These are phyloP conservation scores for Vanessa cardui DNA, from an alignment of 2,888 invertebrate species.

Conservation along the genomic window DNA sequence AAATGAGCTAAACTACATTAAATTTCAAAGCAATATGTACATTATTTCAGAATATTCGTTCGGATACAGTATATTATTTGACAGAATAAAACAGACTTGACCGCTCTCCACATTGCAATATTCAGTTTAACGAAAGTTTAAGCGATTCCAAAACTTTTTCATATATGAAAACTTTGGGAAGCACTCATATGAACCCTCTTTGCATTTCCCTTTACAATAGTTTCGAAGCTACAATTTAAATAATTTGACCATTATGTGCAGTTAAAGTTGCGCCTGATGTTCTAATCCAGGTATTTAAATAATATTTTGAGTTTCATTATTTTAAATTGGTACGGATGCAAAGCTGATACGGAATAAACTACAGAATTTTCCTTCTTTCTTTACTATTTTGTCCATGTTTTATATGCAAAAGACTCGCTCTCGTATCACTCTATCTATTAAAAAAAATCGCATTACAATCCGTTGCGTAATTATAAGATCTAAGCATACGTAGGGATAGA, in stretches of 20 bases:
- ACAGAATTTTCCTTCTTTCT: too few species aligned
- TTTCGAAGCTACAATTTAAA: conserved; percentile 22
- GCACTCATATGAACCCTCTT: conserved; percentile 27
- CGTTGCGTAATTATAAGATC: too few species aligned
- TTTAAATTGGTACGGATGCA: too few species aligned
- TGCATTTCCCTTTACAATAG: conserved; percentile 19
- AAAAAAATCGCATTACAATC: too few species aligned
- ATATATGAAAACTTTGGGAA: conserved; percentile 33
- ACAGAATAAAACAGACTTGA: conserved; percentile 26
- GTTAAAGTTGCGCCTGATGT: conserved; percentile 1
- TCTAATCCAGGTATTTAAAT: not conserved
- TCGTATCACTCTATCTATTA: too few species aligned
- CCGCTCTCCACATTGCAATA: conserved; percentile 26
- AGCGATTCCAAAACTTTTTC: conserved; percentile 34
- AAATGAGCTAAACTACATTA: too few species aligned
- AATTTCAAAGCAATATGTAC: too few species aligned
- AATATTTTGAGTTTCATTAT: too few species aligned
- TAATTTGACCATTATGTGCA: conserved; percentile 6
- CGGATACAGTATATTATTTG: conserved; percentile 19
- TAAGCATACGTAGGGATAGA: too few species aligned
- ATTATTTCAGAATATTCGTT: not conserved
- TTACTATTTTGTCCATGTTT: too few species aligned
- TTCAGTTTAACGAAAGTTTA: conserved; percentile 35
- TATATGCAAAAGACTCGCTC: too few species aligned
- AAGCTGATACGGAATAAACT: too few species aligned